Base-by-base conservation (phyloP, 2,113 vertebrate species). In the Pan paniscus region DNA sequence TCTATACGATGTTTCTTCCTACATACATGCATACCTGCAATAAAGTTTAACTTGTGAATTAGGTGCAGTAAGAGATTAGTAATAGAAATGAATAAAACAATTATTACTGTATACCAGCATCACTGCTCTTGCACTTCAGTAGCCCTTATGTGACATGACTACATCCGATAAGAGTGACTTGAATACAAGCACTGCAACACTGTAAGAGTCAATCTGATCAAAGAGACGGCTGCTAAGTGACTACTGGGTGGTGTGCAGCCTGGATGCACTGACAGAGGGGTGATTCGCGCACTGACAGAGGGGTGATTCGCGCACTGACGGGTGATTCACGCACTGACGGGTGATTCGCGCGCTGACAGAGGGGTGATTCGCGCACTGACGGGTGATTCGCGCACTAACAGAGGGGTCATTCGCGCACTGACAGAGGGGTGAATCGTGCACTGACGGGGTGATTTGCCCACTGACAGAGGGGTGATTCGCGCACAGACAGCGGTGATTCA, bases 261-360 rank as follows among this genome's bases (percentile, higher is more conserved):
- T 16, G 23, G 12, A 72, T 3, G n/a, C n/a, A 9, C 0, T 5
- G 68, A 22, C 35, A 70, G 18, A 70, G 68, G 68, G 35, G 10
- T 13, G 11, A 43, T 13, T 13, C 2, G 0, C 0, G 10, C 25
- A 1, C 23, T 0, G 70, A 52, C 50, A 3, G 38, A 38, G 38
- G 10, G 70, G 50, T 52, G 50, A 16, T 16, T 5, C 14, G 0
- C 3, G 1, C 22, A 3, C 20, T 0, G 72, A 12, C 20, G 46
- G 46, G 50, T 52, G 14, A 52, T 52, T 5, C 4, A 14, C 14
- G 3, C 50, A 1, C 50, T 1, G 14, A 50, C 50, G 50, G 14
- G 50, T 50, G 50, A 16, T 16, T 14, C 14, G 3, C 3, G 14
- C 14, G 1, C 14, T 0, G 50, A 50, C 50, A 38, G 38, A 38